phyloP scores from a whole-genome alignment of 2,113 vertebrate species.

The Pagrus major region DNA sequence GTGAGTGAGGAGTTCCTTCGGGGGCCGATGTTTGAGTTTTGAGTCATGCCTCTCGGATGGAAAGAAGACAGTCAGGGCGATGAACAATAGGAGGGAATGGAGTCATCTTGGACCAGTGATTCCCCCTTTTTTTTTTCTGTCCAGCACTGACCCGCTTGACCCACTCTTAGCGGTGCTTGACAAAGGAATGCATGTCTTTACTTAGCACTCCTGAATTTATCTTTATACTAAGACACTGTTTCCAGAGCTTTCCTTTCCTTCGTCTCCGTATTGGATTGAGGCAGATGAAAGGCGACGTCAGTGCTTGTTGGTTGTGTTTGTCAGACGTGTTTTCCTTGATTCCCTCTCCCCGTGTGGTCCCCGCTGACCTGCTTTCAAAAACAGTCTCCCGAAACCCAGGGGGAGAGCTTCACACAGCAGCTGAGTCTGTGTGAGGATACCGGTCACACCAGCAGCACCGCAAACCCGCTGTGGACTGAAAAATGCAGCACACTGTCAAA shows the following conservation, averaged over 20 bases:
- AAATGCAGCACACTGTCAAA: not conserved
- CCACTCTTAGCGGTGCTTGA: slow-evolving; percentile 40
- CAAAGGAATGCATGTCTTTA: slow-evolving; percentile 61
- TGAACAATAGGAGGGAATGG: slow-evolving; percentile 65
- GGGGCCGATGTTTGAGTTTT: slow-evolving; percentile 72
- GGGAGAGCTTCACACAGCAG: slow-evolving; percentile 27
- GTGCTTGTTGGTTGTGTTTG: slow-evolving; percentile 64
- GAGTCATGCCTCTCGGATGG: slow-evolving; percentile 69
- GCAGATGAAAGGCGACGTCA: slow-evolving; percentile 63
- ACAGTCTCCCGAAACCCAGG: slow-evolving; percentile 70
- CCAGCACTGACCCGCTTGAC: slow-evolving; percentile 48
- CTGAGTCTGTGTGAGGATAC: slow-evolving; percentile 18
- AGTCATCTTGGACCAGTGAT: slow-evolving; percentile 61
- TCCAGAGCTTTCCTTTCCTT: slow-evolving; percentile 26
- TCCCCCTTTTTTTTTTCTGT: slow-evolving; percentile 22
- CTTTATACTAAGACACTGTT: not conserved
- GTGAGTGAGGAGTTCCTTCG: slow-evolving; percentile 74
- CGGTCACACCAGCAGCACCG: slow-evolving; percentile 6
- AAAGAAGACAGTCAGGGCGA: slow-evolving; percentile 58
- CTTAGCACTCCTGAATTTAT: slow-evolving; percentile 38
- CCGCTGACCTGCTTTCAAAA: slow-evolving; percentile 59
- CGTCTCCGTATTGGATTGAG: not conserved
- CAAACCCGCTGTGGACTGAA: not conserved
- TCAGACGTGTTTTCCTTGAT: slow-evolving; percentile 73
- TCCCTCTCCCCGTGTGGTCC: slow-evolving; percentile 74